Conservation (phyloP, 2,113 vertebrate genomes). For the Athene noctua region DNA sequence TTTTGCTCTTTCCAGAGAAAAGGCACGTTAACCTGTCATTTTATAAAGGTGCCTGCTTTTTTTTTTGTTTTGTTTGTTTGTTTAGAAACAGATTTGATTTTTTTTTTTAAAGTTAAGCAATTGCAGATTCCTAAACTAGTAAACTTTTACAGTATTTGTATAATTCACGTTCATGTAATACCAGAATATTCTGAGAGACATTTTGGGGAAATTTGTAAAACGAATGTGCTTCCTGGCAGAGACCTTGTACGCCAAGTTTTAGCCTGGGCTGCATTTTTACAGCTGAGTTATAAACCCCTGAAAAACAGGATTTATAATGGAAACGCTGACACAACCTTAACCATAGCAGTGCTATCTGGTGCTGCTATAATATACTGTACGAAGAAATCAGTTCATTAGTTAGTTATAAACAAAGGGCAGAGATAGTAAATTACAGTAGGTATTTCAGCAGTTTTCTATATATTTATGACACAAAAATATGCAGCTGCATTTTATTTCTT, state of each 20-base stretch:
- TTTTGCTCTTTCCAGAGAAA: background rate
- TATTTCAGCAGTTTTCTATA: constrained; percentile 69
- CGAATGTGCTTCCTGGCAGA: constrained; percentile 55
- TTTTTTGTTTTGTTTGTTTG: background rate
- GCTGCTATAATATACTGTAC: constrained; percentile 65
- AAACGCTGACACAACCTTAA: constrained; percentile 61
- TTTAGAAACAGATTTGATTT: background rate
- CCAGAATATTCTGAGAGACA: background rate
- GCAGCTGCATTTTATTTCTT: constrained; percentile 71
- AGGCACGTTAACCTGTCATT: background rate
- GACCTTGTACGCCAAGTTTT: constrained; percentile 63
- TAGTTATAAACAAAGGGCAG: constrained; percentile 78
- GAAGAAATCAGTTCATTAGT: constrained; percentile 75
- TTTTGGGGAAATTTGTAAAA: constrained; percentile 4
- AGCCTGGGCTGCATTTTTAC: constrained; percentile 71
- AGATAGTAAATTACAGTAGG: constrained; percentile 74
- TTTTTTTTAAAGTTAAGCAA: background rate
- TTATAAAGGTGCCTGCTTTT: background rate
- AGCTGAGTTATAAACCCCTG: constrained; percentile 70
- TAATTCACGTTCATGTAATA: background rate
- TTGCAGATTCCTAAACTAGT: background rate
- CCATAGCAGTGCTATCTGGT: constrained; percentile 45
- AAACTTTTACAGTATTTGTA: background rate
- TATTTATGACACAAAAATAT: constrained; percentile 73
- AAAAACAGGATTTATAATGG: constrained; percentile 73